Conservation (phyloP, 2,113 vertebrate genomes). For the Rousettus leschenaultii region DNA sequence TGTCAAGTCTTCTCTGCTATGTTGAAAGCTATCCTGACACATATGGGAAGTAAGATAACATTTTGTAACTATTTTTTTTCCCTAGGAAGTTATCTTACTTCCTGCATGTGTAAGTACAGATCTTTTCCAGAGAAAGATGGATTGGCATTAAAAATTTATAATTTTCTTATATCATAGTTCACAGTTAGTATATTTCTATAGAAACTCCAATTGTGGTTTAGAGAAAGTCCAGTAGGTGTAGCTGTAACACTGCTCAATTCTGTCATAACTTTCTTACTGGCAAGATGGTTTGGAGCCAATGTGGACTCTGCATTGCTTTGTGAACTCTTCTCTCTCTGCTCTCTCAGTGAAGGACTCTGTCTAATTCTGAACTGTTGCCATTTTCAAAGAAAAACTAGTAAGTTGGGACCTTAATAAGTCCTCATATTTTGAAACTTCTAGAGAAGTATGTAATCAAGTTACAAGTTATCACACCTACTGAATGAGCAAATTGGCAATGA, state of each 20-base stretch:
- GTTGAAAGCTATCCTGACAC: not conserved
- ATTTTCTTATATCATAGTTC: not conserved
- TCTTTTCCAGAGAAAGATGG: not conserved
- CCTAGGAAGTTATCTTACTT: not conserved
- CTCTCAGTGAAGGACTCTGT: not conserved
- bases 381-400: not conserved
- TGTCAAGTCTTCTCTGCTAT: not conserved
- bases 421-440: not conserved
- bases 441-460: not conserved
- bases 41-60: not conserved
- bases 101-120: not conserved
- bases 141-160: not conserved
- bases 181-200: not conserved
- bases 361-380: not conserved
- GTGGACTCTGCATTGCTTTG: not conserved
- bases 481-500: not conserved
- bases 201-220: not conserved
- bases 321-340: not conserved
- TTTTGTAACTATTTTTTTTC: not conserved
- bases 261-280: not conserved
- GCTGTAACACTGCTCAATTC: not conserved
- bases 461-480: not conserved
- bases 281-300: not conserved
- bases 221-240: conserved; percentile 45
- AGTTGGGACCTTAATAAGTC: not conserved